Evolutionary conservation across 2,888 invertebrate species (phyloP).

Genomic region (Torymus tubicola): DNA sequence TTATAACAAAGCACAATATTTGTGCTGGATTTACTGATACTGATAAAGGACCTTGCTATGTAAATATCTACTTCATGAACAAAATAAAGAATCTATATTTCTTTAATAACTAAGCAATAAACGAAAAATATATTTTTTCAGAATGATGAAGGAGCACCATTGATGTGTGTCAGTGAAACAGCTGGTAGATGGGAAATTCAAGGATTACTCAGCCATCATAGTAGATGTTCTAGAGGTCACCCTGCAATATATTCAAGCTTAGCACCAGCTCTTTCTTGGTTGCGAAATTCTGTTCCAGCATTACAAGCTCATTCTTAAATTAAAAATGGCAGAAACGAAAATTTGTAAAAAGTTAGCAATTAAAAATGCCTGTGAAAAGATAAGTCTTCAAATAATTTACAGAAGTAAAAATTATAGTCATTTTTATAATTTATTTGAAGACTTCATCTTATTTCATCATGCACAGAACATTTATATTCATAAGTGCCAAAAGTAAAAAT

Average conservation of each 20-base stretch:
- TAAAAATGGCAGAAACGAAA: slow-evolving; percentile 27
- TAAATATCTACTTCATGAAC: slow-evolving; percentile 73
- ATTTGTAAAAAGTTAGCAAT: slow-evolving; percentile 51
- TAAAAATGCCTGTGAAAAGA: slow-evolving; percentile 36
- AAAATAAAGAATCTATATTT: slow-evolving; percentile 5
- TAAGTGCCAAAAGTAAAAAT: slow-evolving; percentile 51
- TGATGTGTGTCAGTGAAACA: slow-evolving; percentile 80
- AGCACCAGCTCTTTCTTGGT: slow-evolving; percentile 72
- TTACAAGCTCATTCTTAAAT: slow-evolving; percentile 68
- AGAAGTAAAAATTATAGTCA: slow-evolving; percentile 11
- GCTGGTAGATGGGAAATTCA: slow-evolving; percentile 80
- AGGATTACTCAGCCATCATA: slow-evolving; percentile 80
- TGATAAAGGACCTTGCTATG: slow-evolving; percentile 80
- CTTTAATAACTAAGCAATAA: background rate
- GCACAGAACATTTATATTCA: slow-evolving; percentile 43
- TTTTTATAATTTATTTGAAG: slow-evolving; percentile 11
- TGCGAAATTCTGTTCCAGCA: slow-evolving; percentile 72
- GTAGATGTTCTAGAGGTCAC: slow-evolving; percentile 80
- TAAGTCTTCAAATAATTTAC: slow-evolving; percentile 37
- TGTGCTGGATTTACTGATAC: slow-evolving; percentile 80
- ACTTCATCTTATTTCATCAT: slow-evolving; percentile 24
- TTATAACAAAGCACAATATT: slow-evolving; percentile 79
- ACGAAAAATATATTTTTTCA: slow-evolving; percentile 75
- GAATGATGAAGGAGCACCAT: slow-evolving; percentile 83
- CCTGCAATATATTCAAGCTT: slow-evolving; percentile 79